Percentiles rank a stretch among this genome's conserved stretches.
These are phyloP conservation scores for Rhinogobius similis DNA, from an alignment of 2,113 vertebrate genomes.

Conservation along the genomic window DNA sequence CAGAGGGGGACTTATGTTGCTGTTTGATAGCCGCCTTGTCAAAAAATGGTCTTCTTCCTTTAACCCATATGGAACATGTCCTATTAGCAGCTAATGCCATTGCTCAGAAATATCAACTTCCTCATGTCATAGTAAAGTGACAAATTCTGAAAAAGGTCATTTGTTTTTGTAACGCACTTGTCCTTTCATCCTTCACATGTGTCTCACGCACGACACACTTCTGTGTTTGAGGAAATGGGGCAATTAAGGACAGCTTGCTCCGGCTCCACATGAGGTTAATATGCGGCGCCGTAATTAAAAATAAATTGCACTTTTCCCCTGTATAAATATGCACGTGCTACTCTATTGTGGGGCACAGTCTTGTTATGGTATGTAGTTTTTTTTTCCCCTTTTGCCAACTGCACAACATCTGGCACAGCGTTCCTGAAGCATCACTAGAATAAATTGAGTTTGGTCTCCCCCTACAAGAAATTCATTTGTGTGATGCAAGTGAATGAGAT, in stretches of 20 bases:
- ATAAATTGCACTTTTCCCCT: constrained; percentile 81
- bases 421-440: constrained; percentile 73
- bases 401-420: constrained; percentile 70
- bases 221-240: constrained; percentile 80
- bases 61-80: constrained; percentile 22
- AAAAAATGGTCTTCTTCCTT: constrained; percentile 12
- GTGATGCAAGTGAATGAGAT: constrained; percentile 54
- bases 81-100: constrained; percentile 13
- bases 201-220: constrained; percentile 41
- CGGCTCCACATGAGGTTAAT: constrained; percentile 82
- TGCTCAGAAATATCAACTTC: constrained; percentile 5
- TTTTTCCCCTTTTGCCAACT: constrained; percentile 50
- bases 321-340: constrained; percentile 78
- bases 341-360: constrained; percentile 61
- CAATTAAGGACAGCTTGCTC: constrained; percentile 84
- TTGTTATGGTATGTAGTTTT: constrained; percentile 69
- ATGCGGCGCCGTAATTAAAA: constrained; percentile 80
- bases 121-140: constrained; percentile 14
- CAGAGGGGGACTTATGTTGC: constrained; percentile 10
- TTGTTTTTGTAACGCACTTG: constrained; percentile 7
- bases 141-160: constrained; percentile 30
- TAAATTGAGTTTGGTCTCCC: constrained; percentile 73
- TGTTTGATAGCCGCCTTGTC: constrained; percentile 18
- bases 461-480: constrained; percentile 60
- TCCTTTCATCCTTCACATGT: constrained; percentile 26